phyloP scores from a whole-genome alignment of 2,888 invertebrate genomes.

The Acanthosoma haemorrhoidale region DNA sequence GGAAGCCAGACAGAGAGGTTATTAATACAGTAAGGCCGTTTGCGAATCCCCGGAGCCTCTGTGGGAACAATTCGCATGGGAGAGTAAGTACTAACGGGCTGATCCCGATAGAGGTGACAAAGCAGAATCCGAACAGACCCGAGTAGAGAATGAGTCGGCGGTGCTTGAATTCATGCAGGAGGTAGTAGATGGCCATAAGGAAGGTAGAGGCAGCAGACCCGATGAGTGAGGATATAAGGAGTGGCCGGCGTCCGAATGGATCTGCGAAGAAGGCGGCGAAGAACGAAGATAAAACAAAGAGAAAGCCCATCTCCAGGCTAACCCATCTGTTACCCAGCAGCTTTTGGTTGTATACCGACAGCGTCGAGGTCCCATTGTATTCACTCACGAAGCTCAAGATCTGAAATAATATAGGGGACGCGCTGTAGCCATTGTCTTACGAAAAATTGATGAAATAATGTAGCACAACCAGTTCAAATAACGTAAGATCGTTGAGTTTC shows the following conservation, averaged over 20 bases:
- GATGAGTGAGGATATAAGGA: not conserved
- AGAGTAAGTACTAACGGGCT: not conserved
- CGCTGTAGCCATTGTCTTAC: no score
- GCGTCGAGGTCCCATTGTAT: not conserved
- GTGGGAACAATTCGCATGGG: not conserved
- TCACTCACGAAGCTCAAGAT: not conserved
- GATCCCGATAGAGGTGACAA: not conserved
- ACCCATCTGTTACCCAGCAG: not conserved
- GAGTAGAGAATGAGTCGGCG: not conserved
- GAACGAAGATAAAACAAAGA: not conserved
- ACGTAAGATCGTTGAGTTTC: no score
- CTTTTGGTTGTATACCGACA: not conserved
- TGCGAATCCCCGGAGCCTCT: not conserved
- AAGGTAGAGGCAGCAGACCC: not conserved
- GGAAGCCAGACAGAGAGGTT: not conserved
- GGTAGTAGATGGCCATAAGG: not conserved
- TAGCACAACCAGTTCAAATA: no score
- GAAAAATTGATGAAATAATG: no score
- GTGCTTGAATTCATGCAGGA: no score
- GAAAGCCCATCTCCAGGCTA: not conserved
- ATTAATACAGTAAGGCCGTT: not conserved
- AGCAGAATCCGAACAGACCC: not conserved
- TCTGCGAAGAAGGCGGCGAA: not conserved
- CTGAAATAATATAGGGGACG: no score
- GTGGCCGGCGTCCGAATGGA: not conserved